These are phyloP conservation scores for Lasioglossum villosulum DNA, from an alignment of 2,888 invertebrate species.

Conservation along the genomic window DNA sequence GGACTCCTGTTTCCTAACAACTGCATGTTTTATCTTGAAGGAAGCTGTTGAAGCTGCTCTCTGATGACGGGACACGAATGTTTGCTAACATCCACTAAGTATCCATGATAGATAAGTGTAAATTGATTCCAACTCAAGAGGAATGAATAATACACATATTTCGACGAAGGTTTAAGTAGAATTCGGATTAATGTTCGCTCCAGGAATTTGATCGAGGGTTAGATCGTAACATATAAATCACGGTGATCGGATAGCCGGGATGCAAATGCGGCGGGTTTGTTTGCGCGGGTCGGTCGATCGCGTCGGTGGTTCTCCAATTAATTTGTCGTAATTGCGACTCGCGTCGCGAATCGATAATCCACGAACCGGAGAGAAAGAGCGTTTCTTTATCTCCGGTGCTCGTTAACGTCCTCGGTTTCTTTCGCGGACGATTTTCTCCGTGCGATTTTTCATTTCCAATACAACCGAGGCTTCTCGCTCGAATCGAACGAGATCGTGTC, in stretches of 20 bases:
- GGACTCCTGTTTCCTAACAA: background rate
- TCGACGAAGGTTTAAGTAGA: background rate
- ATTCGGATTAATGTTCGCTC: background rate
- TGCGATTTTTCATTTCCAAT: background rate
- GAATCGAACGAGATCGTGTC: slow-evolving; percentile 4
- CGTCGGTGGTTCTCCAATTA: slow-evolving; percentile 57
- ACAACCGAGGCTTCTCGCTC: background rate
- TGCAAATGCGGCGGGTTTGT: slow-evolving; percentile 42
- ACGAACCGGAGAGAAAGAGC: background rate
- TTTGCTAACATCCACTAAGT: background rate
- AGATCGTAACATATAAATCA: slow-evolving; percentile 67
- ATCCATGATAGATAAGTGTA: background rate
- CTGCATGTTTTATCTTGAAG: background rate
- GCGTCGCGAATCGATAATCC: slow-evolving; percentile 8
- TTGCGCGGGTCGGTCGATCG: slow-evolving; percentile 45
- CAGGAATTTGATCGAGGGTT: background rate
- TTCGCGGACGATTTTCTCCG: background rate
- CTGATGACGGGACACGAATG: background rate
- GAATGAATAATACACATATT: background rate
- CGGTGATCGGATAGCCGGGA: slow-evolving; percentile 57
- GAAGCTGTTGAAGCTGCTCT: background rate
- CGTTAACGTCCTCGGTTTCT: background rate
- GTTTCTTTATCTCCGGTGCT: slow-evolving; percentile 3
- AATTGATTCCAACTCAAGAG: background rate
- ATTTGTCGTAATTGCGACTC: slow-evolving; percentile 68